phyloP scores from a whole-genome alignment of 2,113 vertebrate species.

The Sinocyclocheilus maitianheensis region DNA sequence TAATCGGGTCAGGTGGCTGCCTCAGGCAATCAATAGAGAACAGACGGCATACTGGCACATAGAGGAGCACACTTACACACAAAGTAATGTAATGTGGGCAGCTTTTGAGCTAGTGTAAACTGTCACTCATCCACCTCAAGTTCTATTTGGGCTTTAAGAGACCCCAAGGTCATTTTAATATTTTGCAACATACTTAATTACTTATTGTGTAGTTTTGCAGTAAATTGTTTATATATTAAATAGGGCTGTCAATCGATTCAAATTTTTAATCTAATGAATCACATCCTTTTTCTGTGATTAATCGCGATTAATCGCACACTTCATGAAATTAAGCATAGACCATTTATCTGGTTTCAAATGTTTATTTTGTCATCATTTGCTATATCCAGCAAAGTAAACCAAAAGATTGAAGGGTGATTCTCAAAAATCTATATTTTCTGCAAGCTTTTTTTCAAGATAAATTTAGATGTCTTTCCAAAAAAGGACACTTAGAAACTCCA shows the following conservation, averaged over 20 bases:
- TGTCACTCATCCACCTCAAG: not conserved
- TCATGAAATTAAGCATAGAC: too few relatives aligned
- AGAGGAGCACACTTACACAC: not conserved
- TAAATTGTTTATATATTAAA: not conserved
- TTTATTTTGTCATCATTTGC: too few relatives aligned
- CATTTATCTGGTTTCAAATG: too few relatives aligned
- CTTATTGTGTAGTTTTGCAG: not conserved
- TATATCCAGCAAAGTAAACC: too few relatives aligned
- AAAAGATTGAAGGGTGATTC: too few relatives aligned
- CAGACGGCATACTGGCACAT: slow-evolving; percentile 27
- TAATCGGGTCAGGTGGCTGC: slow-evolving; percentile 60
- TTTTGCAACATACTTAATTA: not conserved
- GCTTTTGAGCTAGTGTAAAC: not conserved
- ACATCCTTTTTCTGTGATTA: too few relatives aligned
- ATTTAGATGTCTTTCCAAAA: too few relatives aligned
- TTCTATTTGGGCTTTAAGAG: not conserved
- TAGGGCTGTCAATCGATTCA: not conserved
- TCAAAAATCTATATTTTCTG: too few relatives aligned
- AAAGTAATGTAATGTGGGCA: not conserved
- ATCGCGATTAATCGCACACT: too few relatives aligned
- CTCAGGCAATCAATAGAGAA: slow-evolving; percentile 50
- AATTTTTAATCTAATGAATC: too few relatives aligned
- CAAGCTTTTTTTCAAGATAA: too few relatives aligned
- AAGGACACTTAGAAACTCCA: too few relatives aligned
- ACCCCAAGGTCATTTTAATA: not conserved